Conservation (phyloP, 1,140 invertebrate species). For the Phocides pigmalion region DNA sequence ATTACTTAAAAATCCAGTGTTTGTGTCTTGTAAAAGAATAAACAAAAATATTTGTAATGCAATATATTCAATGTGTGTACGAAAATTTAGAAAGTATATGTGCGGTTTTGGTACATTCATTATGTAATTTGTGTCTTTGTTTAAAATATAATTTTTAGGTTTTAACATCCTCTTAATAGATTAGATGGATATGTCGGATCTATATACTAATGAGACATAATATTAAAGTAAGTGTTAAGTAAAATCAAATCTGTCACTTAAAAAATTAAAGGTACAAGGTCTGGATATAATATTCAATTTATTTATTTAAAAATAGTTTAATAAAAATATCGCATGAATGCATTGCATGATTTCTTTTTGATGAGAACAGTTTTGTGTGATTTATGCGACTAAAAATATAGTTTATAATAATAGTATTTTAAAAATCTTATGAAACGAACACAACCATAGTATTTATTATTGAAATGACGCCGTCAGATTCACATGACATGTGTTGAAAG, state of each 20-base stretch:
- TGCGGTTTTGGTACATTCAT: constrained; percentile 18
- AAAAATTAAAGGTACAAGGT: constrained; percentile 54
- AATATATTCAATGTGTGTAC: constrained; percentile 44
- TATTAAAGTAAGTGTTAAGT: constrained; percentile 54
- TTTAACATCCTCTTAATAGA: constrained; percentile 35
- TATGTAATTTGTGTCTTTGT: constrained; percentile 36
- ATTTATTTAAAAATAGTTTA: constrained; percentile 43
- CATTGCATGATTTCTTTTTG: constrained; percentile 70
- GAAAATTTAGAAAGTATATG: constrained; percentile 32
- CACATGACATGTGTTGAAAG: constrained; percentile 47
- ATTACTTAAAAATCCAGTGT: constrained; percentile 33
- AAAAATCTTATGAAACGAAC: constrained; percentile 28
- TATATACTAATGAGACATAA: constrained; percentile 56
- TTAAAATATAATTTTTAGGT: constrained; percentile 42
- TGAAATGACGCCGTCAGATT: constrained; percentile 40
- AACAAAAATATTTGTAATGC: constrained; percentile 45
- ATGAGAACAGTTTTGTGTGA: constrained; percentile 62
- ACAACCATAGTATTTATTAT: constrained; percentile 29
- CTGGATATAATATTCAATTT: constrained; percentile 55
- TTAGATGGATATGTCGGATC: constrained; percentile 32
- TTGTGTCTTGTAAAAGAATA: constrained; percentile 36
- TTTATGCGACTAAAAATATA: constrained; percentile 42
- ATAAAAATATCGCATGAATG: constrained; percentile 62
- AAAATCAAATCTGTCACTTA: constrained; percentile 48
- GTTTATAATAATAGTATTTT: constrained; percentile 25